Evolutionary conservation across 2,888 invertebrate species (phyloP), one percentile per base, ranked within the genome.

Genomic region (Muschampia plurimacula): DNA sequence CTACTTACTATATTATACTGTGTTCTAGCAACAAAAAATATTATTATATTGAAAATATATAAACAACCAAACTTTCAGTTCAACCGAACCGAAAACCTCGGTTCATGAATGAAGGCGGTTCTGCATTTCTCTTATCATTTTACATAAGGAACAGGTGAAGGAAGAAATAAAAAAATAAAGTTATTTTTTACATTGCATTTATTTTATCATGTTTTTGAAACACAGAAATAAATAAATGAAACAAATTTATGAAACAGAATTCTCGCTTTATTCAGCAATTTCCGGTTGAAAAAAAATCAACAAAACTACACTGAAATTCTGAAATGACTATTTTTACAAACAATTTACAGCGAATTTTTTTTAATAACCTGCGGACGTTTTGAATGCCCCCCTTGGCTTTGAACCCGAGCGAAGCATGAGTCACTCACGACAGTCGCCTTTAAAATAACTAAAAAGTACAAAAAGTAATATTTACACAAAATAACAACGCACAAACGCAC

Each of bases 301-400:
- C 91, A 91, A 89, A 91, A 90, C 89, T 92, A 92, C 90, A 91
- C 87, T 89, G 91, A 92, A 91, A 89, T 91, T 88, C 88, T 88
- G 92, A 92, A 90, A 87, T 90, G 90, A 92, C 93, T 93, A 91
- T 90, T 90, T 89, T 90, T 92, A 93, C 91, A 92, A 91, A 91
- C 91, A 92, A 92, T 91, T 91, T 92, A 93, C 92, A 92, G 92
- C 90, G 84, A 85, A 86, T 87, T 84, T 82, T 81, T 79, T 77
- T 80, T 78, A 74, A 75, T 78, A 74, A 76, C 75, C 57, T 73
- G 78, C 84, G 82, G 77, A 77, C 76, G 73, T 79, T 83, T 81
- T 80, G 85, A 84, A 84, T 82, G 83, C 78, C 75, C 76, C 81
- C 79, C 80, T 74, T 79, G 79, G 74, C 74, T 66, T 52, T 72